Evolutionary conservation across 2,113 vertebrate species (phyloP), one percentile per base, ranked within the genome.

Genomic region (Delphinapterus leucas): DNA sequence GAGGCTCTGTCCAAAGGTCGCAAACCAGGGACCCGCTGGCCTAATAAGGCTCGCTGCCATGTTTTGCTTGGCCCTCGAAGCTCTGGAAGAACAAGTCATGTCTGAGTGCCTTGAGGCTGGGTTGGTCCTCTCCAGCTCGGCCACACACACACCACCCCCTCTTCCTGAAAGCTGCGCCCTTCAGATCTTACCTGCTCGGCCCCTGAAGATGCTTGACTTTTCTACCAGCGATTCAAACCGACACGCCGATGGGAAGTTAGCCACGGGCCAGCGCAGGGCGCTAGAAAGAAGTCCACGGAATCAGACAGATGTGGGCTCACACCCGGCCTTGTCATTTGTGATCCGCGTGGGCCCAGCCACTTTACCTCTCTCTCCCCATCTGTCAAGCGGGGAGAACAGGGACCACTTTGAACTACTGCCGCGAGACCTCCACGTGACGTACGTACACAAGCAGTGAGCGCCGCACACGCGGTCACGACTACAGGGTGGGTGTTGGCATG

Each of bases 361-460:
- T 23, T 36, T 44, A 15, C 12, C 26, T 91, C 31, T 71, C 10
- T 25, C 28, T 68, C 21, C 13, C 25, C 18, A 1, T n/a, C 53
- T 71, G 2, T 49, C 28, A 65, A 13, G 55, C 7, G 20, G 26
- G 41, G 6, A n/a, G 36, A 67, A 38, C 0, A 47, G 17, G 2
- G 17, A 26, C 4, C 4, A 20, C 49, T 36, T 5, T 38, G 31
- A 58, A 25, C 58, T 49, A 9, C 23, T 12, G 25, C 9, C 10
- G 3, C 9, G 25, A 26, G 60, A 61, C 60, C 25, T 1, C 60
- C 23, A 11, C 23, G 1, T 2, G 2, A 3, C 0, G 0, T 4
- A 2, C 0, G 0, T 5, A n/a, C 13, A 23, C 3, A 41, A 58
- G 36, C 4, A 28, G 20, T 3, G 15, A 47, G 17, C 4, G 6